Base-by-base conservation (phyloP, 2,113 vertebrate genomes). In the Eulemur rufifrons region DNA sequence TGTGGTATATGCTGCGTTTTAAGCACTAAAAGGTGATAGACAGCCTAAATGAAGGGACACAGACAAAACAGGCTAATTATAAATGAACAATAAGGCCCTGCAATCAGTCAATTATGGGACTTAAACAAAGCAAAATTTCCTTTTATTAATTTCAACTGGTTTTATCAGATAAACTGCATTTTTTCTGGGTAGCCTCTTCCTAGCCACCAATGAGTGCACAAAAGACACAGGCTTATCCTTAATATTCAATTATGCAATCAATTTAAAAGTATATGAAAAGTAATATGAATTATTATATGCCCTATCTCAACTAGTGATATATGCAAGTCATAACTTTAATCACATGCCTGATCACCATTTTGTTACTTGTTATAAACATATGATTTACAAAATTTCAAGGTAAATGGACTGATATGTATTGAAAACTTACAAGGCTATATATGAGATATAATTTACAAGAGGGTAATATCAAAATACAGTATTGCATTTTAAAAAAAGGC, bases 71-170 rank as follows among this genome's bases (percentile, higher is more conserved):
- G 61, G 29, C 18, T 90, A 84, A 93, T 54, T 87, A 17, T n/a
- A 90, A 52, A 32, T 34, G 59, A 77, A 80, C 42, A 81, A 74
- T 54, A 64, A 82, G 27, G 14, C 45, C 17, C 45, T 83, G 13
- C 10, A 68, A 84, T 37, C 42, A 50, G 34, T 59, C 25, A 81
- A 80, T 76, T 88, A 52, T 3, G 34, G 29, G n/a, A 96, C 68
- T 74, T 39, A 76, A 84, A 85, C 15, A 56, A 59, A 91, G n/a
- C 37, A 86, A 81, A 81, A 7, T 87, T 96, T 91, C 42, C 64
- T 74, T 90, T 86, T 85, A 77, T 45, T 78, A 85, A 94, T 34
- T 76, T 69, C 45, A 91, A 68, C 17, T 96, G n/a, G 52, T 91
- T 84, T 85, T 18, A 76, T 66, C 68, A 95, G 50, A 80, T 25